These are phyloP conservation scores for Siniperca chuatsi DNA, from an alignment of 2,113 vertebrate genomes.

Conservation along the genomic window DNA sequence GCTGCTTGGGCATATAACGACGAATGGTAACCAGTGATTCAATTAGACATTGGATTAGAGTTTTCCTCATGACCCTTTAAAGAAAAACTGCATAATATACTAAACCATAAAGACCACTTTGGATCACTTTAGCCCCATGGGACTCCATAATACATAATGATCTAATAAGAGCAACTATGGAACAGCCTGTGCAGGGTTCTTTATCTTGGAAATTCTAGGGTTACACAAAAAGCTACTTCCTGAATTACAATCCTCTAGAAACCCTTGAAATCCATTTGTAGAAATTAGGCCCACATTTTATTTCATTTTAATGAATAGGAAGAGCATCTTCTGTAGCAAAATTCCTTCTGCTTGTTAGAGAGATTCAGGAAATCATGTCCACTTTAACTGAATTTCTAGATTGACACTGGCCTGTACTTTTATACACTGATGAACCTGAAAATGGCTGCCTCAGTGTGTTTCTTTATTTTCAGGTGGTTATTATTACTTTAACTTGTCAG, in stretches of 20 bases:
- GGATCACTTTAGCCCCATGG: neutral
- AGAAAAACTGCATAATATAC: neutral
- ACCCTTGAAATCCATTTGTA: slow-evolving; percentile 13
- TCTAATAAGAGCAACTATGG: slow-evolving; percentile 21
- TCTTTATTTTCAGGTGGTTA: neutral
- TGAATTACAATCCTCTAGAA: neutral
- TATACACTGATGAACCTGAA: neutral
- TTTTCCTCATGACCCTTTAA: neutral
- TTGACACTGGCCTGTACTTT: neutral
- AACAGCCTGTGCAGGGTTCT: neutral
- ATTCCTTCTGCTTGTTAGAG: neutral
- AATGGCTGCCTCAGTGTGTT: neutral
- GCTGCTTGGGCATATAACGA: neutral
- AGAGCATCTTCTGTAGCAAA: neutral
- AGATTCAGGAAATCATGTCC: neutral
- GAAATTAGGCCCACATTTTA: neutral
- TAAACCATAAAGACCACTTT: neutral
- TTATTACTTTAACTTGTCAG: neutral
- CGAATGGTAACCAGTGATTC: neutral
- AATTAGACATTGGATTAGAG: neutral
- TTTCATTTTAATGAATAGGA: slow-evolving; percentile 1
- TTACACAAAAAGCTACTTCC: slow-evolving; percentile 18
- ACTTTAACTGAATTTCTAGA: neutral
- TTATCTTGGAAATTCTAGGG: neutral
- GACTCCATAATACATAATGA: neutral